These are phyloP conservation scores for Galaxea fascicularis DNA, from an alignment of 92 coral and sea anemone genomes.

Conservation along the genomic window DNA sequence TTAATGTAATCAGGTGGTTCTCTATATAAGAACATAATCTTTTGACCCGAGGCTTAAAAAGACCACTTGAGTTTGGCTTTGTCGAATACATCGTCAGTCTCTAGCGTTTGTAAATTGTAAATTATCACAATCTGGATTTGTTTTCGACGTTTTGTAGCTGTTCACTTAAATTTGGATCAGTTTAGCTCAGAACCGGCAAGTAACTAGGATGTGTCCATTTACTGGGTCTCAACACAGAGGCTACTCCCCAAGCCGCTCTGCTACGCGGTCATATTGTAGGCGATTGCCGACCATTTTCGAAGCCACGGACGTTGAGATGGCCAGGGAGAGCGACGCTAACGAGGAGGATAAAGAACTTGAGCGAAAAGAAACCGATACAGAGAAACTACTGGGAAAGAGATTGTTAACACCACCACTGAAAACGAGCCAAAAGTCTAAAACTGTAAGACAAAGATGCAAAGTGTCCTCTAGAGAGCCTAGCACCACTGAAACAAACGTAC, in stretches of 20 bases:
- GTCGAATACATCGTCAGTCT: background rate
- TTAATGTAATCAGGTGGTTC: background rate
- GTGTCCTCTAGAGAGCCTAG: background rate
- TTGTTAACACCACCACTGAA: background rate
- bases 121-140: background rate
- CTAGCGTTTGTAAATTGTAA: background rate
- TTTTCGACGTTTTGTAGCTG: background rate
- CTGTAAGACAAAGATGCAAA: background rate
- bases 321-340: background rate
- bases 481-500: background rate
- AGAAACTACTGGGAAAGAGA: background rate
- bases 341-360: background rate
- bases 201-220: constrained; percentile 8
- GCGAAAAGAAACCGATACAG: background rate
- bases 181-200: background rate
- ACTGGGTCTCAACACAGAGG: constrained; percentile 21
- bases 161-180: background rate
- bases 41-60: background rate
- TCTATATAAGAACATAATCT: background rate
- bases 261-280: background rate
- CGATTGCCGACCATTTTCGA: constrained; percentile 40
- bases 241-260: constrained; percentile 31
- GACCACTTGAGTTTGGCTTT: background rate
- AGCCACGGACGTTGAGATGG: constrained; percentile 28
- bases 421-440: background rate